Evolutionary conservation across 2,888 invertebrate species (phyloP).

Genomic region (Xanthia togata): DNA sequence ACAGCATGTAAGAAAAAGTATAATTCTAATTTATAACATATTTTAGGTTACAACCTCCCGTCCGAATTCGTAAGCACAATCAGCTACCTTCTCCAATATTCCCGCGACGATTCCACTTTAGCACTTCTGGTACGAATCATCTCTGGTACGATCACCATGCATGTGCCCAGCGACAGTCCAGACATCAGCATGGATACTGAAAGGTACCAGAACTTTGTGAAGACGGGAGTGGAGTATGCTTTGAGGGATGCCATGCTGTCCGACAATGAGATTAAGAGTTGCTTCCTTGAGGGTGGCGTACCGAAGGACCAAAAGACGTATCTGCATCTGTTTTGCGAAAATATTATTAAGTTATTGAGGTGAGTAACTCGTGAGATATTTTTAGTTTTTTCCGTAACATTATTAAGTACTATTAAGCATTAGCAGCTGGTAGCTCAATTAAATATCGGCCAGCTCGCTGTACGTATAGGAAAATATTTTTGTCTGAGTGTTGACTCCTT

Average conservation of each 20-base stretch:
- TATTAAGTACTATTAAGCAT: neutral
- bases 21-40: neutral
- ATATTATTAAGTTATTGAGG: conserved; percentile 85
- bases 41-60: conserved; percentile 90
- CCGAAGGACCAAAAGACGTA: conserved; percentile 84
- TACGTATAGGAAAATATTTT: too few species aligned
- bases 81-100: conserved; percentile 91
- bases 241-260: conserved; percentile 83
- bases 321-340: conserved; percentile 84
- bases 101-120: conserved; percentile 90
- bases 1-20: neutral
- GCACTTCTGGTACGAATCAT: conserved; percentile 91
- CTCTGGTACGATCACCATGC: conserved; percentile 90
- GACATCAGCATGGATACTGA: conserved; percentile 83
- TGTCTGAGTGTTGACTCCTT: too few species aligned
- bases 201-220: conserved; percentile 81
- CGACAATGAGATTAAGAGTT: conserved; percentile 82
- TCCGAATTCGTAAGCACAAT: conserved; percentile 91
- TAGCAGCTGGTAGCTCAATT: too few species aligned
- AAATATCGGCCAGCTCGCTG: too few species aligned
- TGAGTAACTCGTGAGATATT: conserved; percentile 60
- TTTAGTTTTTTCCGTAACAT: neutral
- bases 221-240: conserved; percentile 85
- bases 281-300: conserved; percentile 77
- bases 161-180: conserved; percentile 80